Conservation (phyloP, 2,888 invertebrate genomes). For the Furcula furcula region DNA sequence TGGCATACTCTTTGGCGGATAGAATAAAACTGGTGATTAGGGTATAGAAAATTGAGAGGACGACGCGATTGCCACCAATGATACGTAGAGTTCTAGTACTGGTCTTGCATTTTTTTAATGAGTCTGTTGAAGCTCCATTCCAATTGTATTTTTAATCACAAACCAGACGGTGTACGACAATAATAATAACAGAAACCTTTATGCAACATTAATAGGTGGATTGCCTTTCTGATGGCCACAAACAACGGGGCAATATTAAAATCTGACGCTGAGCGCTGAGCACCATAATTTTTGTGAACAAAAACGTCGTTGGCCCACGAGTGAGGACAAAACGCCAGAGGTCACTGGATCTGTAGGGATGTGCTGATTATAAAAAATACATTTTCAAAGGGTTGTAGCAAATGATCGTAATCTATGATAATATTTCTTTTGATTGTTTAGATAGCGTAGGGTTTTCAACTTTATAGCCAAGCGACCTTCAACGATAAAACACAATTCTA, state of each 20-base stretch:
- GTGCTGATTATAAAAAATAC: conserved; percentile 4
- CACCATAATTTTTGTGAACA: conserved; percentile 38
- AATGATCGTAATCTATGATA: no score
- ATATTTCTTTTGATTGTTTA: no score
- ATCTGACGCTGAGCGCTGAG: conserved; percentile 23
- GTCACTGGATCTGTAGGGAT: conserved; percentile 26
- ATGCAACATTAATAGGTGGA: not conserved
- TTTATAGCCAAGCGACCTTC: no score
- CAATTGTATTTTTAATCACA: not conserved
- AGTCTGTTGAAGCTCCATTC: not conserved
- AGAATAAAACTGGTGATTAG: no score
- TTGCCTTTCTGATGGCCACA: not conserved
- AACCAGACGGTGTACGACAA: not conserved
- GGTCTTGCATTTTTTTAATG: no score
- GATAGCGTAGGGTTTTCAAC: no score
- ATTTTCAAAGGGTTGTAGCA: no score
- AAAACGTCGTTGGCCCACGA: conserved; percentile 38
- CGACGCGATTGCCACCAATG: no score
- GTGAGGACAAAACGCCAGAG: conserved; percentile 28
- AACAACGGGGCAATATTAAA: conserved; percentile 30
- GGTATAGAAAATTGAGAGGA: no score
- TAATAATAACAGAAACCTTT: not conserved
- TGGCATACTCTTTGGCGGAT: no score
- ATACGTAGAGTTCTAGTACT: no score
- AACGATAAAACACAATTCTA: no score